A percentile compares a stretch with the other conserved stretches of the same genome.
Conservation (phyloP, 1,140 invertebrate genomes). For the Meteorus sp. region DNA sequence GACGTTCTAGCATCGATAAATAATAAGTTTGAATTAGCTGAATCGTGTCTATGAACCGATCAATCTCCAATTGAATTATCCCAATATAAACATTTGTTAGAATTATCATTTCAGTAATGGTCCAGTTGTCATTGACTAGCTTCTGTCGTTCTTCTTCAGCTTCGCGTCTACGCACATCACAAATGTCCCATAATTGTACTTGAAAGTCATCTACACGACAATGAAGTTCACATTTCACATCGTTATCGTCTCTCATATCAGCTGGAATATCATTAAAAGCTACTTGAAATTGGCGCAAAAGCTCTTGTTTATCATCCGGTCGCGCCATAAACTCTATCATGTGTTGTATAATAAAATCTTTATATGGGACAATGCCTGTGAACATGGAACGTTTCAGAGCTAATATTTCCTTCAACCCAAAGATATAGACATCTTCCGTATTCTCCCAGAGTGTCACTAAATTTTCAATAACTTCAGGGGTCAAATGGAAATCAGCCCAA, state of each 20-base stretch:
- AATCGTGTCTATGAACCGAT: constrained; percentile 59
- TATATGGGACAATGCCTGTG: constrained; percentile 59
- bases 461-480: constrained; percentile 45
- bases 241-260: constrained; percentile 58
- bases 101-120: constrained; percentile 54
- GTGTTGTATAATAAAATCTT: constrained; percentile 55
- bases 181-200: constrained; percentile 54
- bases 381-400: constrained; percentile 59
- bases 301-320: constrained; percentile 60
- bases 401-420: constrained; percentile 60
- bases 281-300: constrained; percentile 60
- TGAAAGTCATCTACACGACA: constrained; percentile 53
- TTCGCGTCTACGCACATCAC: constrained; percentile 58
- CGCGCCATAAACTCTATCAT: constrained; percentile 59
- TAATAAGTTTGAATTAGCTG: constrained; percentile 64
- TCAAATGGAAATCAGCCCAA: constrained; percentile 56
- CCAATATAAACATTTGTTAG: constrained; percentile 61
- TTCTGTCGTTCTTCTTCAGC: constrained; percentile 56
- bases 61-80: constrained; percentile 62
- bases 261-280: constrained; percentile 62
- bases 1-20: constrained; percentile 49
- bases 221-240: constrained; percentile 55
- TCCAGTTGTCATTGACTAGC: constrained; percentile 61
- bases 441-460: constrained; percentile 62
- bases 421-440: constrained; percentile 60